Percentiles rank a stretch among this genome's conserved stretches.
Evolutionary conservation across 1,140 invertebrate species (phyloP).

Genomic region (Teleopsis dalmanni): DNA sequence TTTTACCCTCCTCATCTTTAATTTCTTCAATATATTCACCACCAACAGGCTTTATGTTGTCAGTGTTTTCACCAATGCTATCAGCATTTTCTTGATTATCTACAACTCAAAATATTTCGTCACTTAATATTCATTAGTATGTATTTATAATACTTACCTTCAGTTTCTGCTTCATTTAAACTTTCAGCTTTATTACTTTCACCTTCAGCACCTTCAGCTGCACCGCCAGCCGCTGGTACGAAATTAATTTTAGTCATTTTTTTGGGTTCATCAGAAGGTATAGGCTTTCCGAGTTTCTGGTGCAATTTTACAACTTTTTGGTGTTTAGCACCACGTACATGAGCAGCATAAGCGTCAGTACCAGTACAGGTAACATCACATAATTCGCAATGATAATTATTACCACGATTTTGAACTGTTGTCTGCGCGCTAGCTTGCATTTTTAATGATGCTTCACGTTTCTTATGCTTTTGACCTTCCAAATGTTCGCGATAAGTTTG

Average conservation of each 20-base stretch:
- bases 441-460: constrained; percentile 89
- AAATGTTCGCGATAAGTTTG: constrained; percentile 96
- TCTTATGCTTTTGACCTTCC: constrained; percentile 97
- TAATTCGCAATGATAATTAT: constrained; percentile 77
- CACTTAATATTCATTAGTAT: neutral
- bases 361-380: constrained; percentile 98
- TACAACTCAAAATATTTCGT: constrained; percentile 2
- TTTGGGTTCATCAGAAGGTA: constrained; percentile 90
- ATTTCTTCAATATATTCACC: constrained; percentile 98
- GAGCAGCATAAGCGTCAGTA: constrained; percentile 94
- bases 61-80: constrained; percentile 51
- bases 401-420: constrained; percentile 52
- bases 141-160: constrained; percentile 4
- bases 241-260: constrained; percentile 84
- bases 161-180: constrained; percentile 15
- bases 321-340: constrained; percentile 95
- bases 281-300: constrained; percentile 93
- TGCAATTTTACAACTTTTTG: constrained; percentile 95
- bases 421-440: constrained; percentile 49
- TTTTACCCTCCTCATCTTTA: constrained; percentile 85
- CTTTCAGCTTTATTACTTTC: constrained; percentile 13
- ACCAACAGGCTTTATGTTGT: constrained; percentile 90
- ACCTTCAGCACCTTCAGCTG: constrained; percentile 15
- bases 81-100: constrained; percentile 50
- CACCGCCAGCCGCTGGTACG: constrained; percentile 66